A percentile compares a stretch with the other conserved stretches of the same genome.
phyloP scores from a whole-genome alignment of 2,797 vertebrate genomes.

The Platalea minor region DNA sequence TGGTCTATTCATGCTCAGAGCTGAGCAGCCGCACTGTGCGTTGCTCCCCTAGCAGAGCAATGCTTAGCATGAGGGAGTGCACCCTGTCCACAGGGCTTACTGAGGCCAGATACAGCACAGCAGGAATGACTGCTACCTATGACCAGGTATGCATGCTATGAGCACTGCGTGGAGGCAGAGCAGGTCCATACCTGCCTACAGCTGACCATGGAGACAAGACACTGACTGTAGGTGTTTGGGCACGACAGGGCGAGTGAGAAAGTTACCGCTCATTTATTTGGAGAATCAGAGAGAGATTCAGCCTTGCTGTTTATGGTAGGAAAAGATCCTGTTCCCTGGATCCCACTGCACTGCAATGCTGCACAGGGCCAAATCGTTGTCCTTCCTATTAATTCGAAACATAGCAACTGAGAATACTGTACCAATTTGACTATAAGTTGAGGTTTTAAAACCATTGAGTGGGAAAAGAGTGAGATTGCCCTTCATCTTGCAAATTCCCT shows the following conservation, averaged over 20 bases:
- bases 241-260: fast-evolving
- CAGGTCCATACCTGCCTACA: neutral
- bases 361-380: neutral
- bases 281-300: neutral
- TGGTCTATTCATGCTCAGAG: neutral
- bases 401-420: neutral
- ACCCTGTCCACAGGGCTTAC: neutral
- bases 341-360: too few relatives aligned
- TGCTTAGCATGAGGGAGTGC: fast-evolving
- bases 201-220: neutral
- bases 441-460: neutral
- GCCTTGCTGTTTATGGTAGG: neutral
- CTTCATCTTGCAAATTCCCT: neutral
- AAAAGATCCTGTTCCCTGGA: neutral
- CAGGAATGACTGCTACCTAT: neutral
- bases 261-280: neutral
- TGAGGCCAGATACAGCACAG: neutral
- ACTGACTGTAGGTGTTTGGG: neutral
- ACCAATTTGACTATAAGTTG: neutral
- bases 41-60: neutral
- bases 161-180: neutral
- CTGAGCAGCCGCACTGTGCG: fast-evolving
- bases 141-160: fast-evolving
- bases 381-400: neutral
- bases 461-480: neutral